Evolutionary conservation across 2,113 vertebrate species (phyloP).

Genomic region (Serilophus lunatus): DNA sequence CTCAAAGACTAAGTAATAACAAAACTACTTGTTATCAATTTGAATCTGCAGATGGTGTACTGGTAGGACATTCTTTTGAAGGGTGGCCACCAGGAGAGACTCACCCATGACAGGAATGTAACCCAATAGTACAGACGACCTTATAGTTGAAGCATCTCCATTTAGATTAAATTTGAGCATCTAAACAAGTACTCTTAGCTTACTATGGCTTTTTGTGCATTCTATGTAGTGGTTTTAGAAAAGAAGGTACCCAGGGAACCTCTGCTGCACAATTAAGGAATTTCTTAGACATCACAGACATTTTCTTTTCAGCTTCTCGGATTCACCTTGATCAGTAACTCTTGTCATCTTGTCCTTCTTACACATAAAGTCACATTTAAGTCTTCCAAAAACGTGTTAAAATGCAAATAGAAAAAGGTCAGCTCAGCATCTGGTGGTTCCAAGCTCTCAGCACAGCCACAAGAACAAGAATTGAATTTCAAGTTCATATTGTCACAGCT

Average conservation of each 20-base stretch:
- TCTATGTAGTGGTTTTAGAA: background rate
- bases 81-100: background rate
- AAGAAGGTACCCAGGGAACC: background rate
- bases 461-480: background rate
- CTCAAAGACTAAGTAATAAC: background rate
- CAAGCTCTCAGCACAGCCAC: background rate
- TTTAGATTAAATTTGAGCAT: background rate
- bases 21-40: background rate
- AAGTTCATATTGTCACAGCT: background rate
- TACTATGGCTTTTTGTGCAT: too few relatives aligned
- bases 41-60: background rate
- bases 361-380: background rate
- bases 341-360: background rate
- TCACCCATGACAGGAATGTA: slow-evolving; percentile 24
- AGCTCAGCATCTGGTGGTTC: background rate
- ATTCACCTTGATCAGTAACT: background rate
- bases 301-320: background rate
- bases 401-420: background rate
- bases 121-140: background rate
- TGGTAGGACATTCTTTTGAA: slow-evolving; percentile 6
- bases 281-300: background rate
- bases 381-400: background rate
- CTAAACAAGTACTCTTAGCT: background rate
- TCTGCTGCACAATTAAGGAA: background rate
- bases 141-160: background rate